Percentiles rank a stretch among this genome's conserved stretches.
Conservation (phyloP, 2,888 invertebrate genomes). For the Mycogona germanica region DNA sequence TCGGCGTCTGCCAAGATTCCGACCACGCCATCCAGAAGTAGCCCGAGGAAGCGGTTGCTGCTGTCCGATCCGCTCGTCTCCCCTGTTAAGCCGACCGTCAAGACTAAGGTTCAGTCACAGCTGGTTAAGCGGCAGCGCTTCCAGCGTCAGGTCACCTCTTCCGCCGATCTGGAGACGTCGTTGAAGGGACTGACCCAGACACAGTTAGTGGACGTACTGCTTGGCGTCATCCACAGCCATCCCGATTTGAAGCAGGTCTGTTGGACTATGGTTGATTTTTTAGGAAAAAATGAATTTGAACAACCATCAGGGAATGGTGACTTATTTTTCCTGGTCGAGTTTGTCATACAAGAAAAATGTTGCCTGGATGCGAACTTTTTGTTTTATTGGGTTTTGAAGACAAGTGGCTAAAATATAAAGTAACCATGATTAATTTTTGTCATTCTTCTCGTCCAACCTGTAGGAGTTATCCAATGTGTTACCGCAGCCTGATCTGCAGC, state of each 20-base stretch:
- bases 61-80: neutral
- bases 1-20: neutral
- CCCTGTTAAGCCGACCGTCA: neutral
- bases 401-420: too few relatives aligned
- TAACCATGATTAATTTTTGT: too few relatives aligned
- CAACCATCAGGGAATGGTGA: too few relatives aligned
- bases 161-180: neutral
- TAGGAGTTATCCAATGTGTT: constrained; percentile 36
- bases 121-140: constrained; percentile 8
- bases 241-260: constrained; percentile 46
- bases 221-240: constrained; percentile 46
- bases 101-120: neutral
- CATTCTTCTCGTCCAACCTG: too few relatives aligned
- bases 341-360: too few relatives aligned
- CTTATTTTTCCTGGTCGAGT: too few relatives aligned
- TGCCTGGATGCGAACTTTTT: too few relatives aligned
- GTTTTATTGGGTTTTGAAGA: too few relatives aligned
- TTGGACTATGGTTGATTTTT: too few relatives aligned
- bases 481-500: constrained; percentile 55
- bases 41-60: constrained; percentile 11
- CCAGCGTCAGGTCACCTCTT: neutral
- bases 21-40: constrained; percentile 5
- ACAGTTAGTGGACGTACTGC: constrained; percentile 53
- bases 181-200: constrained; percentile 48
- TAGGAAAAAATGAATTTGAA: too few relatives aligned